A percentile compares a stretch with the other conserved stretches of the same genome.
Evolutionary conservation across 2,888 invertebrate genomes (phyloP).

Genomic region (Trichogramma dendrolimi): DNA sequence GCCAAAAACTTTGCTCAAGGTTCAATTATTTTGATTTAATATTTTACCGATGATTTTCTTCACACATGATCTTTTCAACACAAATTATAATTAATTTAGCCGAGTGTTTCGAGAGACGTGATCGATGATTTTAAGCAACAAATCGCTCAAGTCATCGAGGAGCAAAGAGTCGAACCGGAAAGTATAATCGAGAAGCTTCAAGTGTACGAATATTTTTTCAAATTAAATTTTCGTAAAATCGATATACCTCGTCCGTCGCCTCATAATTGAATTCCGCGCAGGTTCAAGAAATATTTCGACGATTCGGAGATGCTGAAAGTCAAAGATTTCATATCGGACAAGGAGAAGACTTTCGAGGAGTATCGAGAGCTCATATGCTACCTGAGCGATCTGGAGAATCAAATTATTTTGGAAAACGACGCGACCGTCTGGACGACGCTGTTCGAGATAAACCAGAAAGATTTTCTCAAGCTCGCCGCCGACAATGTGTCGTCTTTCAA

Average conservation of each 20-base stretch:
- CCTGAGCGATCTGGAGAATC: slow-evolving; percentile 60
- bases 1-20: slow-evolving; percentile 36
- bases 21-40: slow-evolving; percentile 18
- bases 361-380: slow-evolving; percentile 60
- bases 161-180: slow-evolving; percentile 71
- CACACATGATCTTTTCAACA: not conserved
- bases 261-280: slow-evolving; percentile 22
- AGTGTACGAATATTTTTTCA: slow-evolving; percentile 21
- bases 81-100: slow-evolving; percentile 53
- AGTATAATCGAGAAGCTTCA: slow-evolving; percentile 65
- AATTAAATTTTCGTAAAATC: too few species aligned
- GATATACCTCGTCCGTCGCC: too few species aligned
- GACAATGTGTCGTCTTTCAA: slow-evolving; percentile 66
- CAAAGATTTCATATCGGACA: slow-evolving; percentile 64
- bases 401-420: slow-evolving; percentile 59
- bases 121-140: slow-evolving; percentile 62
- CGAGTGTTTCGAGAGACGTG: slow-evolving; percentile 69
- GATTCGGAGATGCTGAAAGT: slow-evolving; percentile 47
- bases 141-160: slow-evolving; percentile 65
- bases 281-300: slow-evolving; percentile 41
- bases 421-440: slow-evolving; percentile 74
- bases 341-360: slow-evolving; percentile 61
- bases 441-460: slow-evolving; percentile 78
- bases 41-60: not conserved
- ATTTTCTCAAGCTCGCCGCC: slow-evolving; percentile 69